Conservation (phyloP, 2,797 vertebrate genomes). For the Cercopithecus hamlyni region DNA sequence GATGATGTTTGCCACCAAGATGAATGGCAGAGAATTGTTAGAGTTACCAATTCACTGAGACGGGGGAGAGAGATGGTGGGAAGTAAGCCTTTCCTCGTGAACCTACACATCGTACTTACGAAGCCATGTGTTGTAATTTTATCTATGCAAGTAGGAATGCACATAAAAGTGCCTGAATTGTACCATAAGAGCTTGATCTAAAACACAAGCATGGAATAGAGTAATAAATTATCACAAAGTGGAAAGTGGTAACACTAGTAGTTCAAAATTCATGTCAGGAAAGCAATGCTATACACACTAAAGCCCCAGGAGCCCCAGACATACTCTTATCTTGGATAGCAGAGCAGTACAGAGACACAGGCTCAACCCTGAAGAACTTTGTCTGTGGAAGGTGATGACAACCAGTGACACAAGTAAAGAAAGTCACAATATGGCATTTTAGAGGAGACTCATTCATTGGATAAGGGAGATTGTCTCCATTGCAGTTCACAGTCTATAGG, state of each 20-base stretch:
- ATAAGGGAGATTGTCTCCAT: neutral
- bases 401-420: neutral
- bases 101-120: conserved; percentile 55
- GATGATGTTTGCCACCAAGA: neutral
- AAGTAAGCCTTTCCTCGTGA: conserved; percentile 29
- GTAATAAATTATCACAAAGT: conserved; percentile 62
- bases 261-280: conserved; percentile 56
- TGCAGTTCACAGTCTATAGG: neutral
- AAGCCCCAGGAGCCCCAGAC: neutral
- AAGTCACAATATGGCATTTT: neutral
- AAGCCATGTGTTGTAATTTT: conserved; percentile 62
- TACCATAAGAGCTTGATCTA: conserved; percentile 57
- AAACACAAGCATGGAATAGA: conserved; percentile 54
- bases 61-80: neutral
- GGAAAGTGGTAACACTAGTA: conserved; percentile 36
- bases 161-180: conserved; percentile 46
- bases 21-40: neutral
- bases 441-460: neutral
- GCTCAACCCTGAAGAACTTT: neutral
- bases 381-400: neutral
- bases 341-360: neutral
- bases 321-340: neutral
- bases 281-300: neutral
- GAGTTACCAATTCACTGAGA: neutral
- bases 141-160: conserved; percentile 68